A percentile compares a stretch with the other conserved stretches of the same genome.
These are phyloP conservation scores for Agrypnus murinus DNA, from an alignment of 2,888 invertebrate species.

Conservation along the genomic window DNA sequence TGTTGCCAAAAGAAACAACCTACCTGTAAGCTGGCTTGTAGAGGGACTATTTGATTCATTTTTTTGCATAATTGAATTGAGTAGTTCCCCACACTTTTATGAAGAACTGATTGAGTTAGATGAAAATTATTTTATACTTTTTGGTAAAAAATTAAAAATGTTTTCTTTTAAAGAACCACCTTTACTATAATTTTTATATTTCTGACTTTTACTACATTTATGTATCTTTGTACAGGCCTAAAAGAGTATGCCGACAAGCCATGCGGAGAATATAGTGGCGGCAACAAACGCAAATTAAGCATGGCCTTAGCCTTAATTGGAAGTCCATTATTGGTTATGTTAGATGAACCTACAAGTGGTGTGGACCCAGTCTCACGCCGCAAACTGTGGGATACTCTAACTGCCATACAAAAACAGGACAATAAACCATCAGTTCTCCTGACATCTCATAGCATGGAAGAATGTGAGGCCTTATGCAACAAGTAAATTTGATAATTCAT, in stretches of 20 bases:
- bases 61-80: too few species aligned
- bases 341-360: slow-evolving; percentile 86
- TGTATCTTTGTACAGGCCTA: slow-evolving; percentile 63
- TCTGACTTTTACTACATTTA: too few species aligned
- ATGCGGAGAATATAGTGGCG: slow-evolving; percentile 75
- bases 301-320: slow-evolving; percentile 86
- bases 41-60: too few species aligned
- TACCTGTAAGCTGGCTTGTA: too few species aligned
- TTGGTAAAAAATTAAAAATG: too few species aligned
- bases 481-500: slow-evolving; percentile 45
- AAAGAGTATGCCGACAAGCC: slow-evolving; percentile 63
- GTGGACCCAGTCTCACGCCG: slow-evolving; percentile 79
- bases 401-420: slow-evolving; percentile 13
- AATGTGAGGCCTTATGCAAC: slow-evolving; percentile 86
- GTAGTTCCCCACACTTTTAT: too few species aligned
- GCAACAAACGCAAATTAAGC: slow-evolving; percentile 86
- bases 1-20: too few species aligned
- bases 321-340: slow-evolving; percentile 79
- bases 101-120: too few species aligned
- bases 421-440: slow-evolving; percentile 79
- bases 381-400: slow-evolving; percentile 66
- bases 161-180: too few species aligned
- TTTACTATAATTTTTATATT: too few species aligned
- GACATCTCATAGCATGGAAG: slow-evolving; percentile 91
- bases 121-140: too few species aligned